A percentile compares a stretch with the other conserved stretches of the same genome.
Conservation (phyloP, 2,113 vertebrate species). For the Castor canadensis region DNA sequence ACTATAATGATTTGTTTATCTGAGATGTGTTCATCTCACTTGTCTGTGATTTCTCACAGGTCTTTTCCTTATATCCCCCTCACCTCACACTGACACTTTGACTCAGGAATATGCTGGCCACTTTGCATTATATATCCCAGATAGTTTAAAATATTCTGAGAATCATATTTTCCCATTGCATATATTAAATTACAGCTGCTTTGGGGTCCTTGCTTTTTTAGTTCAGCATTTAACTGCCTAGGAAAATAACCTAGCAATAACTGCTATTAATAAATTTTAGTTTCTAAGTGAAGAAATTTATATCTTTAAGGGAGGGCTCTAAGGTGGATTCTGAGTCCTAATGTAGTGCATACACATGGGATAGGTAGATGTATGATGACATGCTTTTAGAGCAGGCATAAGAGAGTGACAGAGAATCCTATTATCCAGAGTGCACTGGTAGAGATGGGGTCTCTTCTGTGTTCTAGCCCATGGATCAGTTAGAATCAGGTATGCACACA, state of each 20-base stretch:
- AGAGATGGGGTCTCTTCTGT: neutral
- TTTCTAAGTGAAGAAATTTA: constrained; percentile 25
- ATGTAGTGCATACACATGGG: fast-evolving
- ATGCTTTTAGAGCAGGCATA: neutral
- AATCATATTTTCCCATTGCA: constrained; percentile 14
- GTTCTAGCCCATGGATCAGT: neutral
- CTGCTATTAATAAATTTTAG: constrained; percentile 9
- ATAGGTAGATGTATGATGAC: neutral
- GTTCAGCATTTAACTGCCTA: constrained; percentile 36
- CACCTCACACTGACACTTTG: neutral
- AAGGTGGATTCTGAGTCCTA: neutral
- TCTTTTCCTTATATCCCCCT: neutral
- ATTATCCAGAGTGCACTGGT: neutral
- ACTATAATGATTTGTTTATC: neutral
- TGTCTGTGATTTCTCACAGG: neutral
- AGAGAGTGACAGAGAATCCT: neutral
- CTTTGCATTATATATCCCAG: neutral
- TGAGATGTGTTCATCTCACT: neutral
- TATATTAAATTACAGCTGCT: neutral
- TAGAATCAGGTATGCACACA: neutral
- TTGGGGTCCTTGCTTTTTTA: constrained; percentile 28
- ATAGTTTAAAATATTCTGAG: neutral
- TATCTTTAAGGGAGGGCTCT: neutral
- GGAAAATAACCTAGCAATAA: constrained; percentile 26
- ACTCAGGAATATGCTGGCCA: neutral